Evolutionary conservation across 2,888 invertebrate species (phyloP), one percentile per base, ranked within the genome.

Genomic region (Macrophya annulata): DNA sequence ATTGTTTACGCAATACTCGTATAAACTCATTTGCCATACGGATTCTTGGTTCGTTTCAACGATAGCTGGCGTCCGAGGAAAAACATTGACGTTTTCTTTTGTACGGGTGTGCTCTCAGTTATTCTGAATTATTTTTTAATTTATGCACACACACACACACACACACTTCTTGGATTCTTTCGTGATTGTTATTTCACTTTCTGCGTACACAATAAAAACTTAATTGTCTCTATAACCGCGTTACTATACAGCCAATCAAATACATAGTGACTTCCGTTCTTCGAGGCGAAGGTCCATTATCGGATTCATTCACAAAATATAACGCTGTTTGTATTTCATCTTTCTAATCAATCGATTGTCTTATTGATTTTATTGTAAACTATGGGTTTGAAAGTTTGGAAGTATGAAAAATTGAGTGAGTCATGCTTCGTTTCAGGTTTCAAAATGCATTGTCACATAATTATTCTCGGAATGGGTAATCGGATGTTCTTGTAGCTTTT

Each of bases 251-350:
- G 55, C n/a, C 55, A 55, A n/a, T 31, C 55, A 55, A 55, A n/a
- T 55, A n/a, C n/a, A n/a, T n/a, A n/a, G 55, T 55, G 55, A 55
- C n/a, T 55, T 55, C 55, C 55, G 55, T 55, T 55, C 55, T 55
- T 55, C 55, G 55, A 55, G 55, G n/a, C 55, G 55, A 55, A 55
- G n/a, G 55, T 55, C n/a, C 55, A n/a, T 8, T 17, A n/a, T 8
- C 8, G 55, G 8, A n/a, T 17, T 55, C 55, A 55, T 55, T 55
- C 55, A 55, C n/a, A n/a, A n/a, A 55, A 55, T 55, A 55, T 55
- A 55, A 55, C 55, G 8, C 55, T n/a, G n/a, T 1, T 55, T n/a
- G n/a, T 55, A 55, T 51, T 51, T 17, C 51, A n/a, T 51, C 51
- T 51, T 17, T 51, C 17, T 5, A 51, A 17, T n/a, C 5, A 51